phyloP scores from a whole-genome alignment of 1,140 invertebrate genomes.

The Colletes latitarsis region DNA sequence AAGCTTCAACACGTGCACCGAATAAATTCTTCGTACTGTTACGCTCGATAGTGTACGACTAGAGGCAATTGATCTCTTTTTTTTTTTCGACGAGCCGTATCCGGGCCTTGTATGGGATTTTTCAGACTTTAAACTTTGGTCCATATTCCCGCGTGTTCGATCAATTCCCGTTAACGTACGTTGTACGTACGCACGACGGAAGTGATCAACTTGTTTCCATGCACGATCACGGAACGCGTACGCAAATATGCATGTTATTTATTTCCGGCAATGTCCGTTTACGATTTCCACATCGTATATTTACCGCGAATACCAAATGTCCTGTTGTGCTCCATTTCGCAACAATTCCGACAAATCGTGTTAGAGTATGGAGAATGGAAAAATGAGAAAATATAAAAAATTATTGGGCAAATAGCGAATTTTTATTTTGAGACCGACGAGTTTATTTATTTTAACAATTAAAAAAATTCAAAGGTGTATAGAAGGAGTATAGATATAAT shows the following conservation, averaged over 20 bases:
- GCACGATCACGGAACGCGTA: constrained; percentile 10
- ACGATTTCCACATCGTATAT: neutral
- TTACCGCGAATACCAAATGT: neutral
- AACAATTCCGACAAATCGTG: neutral
- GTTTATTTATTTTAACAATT: too few species aligned
- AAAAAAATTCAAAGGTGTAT: too few species aligned
- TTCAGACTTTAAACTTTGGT: neutral
- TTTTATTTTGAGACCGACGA: too few species aligned
- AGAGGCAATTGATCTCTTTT: constrained; percentile 22
- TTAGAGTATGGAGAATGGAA: neutral
- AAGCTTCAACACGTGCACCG: constrained; percentile 54
- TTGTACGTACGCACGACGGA: neutral
- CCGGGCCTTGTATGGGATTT: neutral
- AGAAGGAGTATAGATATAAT: too few species aligned
- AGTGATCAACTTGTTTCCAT: neutral
- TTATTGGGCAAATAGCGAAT: too few species aligned
- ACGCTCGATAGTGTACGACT: constrained; percentile 13
- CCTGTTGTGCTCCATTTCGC: neutral
- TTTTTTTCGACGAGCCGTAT: neutral
- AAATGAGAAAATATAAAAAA: neutral
- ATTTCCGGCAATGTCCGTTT: neutral
- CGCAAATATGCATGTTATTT: constrained; percentile 8
- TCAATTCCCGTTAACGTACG: constrained; percentile 9
- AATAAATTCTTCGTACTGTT: constrained; percentile 56
- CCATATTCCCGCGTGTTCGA: constrained; percentile 8